Conservation (phyloP, 1,140 invertebrate genomes). For the Diuraphis noxia region DNA sequence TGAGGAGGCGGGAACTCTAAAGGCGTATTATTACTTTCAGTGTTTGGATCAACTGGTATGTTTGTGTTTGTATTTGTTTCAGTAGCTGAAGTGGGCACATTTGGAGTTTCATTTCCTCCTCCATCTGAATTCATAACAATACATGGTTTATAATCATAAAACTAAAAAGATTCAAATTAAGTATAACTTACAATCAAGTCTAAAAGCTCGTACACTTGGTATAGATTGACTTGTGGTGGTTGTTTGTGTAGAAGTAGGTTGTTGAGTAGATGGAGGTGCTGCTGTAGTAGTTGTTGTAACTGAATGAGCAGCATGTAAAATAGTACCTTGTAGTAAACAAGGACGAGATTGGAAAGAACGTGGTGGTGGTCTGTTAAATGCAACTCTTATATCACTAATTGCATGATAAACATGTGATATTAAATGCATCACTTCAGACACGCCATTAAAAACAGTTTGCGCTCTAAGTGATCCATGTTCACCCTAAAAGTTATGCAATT, state of each 20-base stretch:
- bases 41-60: background rate
- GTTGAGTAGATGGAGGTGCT: conserved; percentile 34
- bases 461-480: conserved; percentile 59
- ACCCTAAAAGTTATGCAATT: conserved; percentile 59
- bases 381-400: conserved; percentile 81
- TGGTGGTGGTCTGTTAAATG: conserved; percentile 70
- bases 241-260: conserved; percentile 45
- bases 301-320: conserved; percentile 31
- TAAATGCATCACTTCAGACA: conserved; percentile 79
- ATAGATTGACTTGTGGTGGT: conserved; percentile 35
- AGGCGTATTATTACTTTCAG: conserved; percentile 29
- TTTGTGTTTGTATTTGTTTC: conserved; percentile 44
- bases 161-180: background rate
- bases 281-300: background rate
- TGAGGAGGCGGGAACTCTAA: background rate
- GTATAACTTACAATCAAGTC: conserved; percentile 43
- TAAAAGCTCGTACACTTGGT: conserved; percentile 26
- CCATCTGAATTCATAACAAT: conserved; percentile 11
- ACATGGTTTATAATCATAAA: background rate
- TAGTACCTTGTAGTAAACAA: conserved; percentile 22
- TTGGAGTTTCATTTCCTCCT: background rate
- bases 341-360: conserved; percentile 67
- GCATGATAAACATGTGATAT: conserved; percentile 85
- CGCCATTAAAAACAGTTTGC: conserved; percentile 71
- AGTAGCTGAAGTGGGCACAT: background rate